phyloP scores from a whole-genome alignment of 2,113 vertebrate species.

The Antechinus stuartii region DNA sequence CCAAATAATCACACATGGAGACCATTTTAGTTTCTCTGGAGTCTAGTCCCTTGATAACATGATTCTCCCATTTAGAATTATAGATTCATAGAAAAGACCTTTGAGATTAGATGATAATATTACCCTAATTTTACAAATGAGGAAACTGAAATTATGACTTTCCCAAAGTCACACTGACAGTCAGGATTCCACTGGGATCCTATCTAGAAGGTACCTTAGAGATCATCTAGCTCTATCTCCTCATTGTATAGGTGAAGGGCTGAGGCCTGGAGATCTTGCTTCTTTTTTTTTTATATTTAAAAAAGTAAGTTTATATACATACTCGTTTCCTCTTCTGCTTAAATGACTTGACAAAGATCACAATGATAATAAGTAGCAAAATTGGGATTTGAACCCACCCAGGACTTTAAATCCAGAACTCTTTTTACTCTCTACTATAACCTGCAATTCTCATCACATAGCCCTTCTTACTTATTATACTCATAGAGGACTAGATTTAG shows the following conservation, averaged over 20 bases:
- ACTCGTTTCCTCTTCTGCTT: background rate
- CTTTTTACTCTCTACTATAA: background rate
- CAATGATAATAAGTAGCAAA: background rate
- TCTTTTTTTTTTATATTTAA: background rate
- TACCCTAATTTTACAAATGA: background rate
- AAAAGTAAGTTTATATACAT: background rate
- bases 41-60: background rate
- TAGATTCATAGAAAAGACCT: background rate
- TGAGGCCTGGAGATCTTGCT: constrained; percentile 13
- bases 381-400: background rate
- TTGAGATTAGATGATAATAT: background rate
- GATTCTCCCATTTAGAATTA: background rate
- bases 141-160: background rate
- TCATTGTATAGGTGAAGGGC: background rate
- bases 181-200: background rate
- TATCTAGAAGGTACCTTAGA: background rate
- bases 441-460: background rate
- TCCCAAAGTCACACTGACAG: background rate
- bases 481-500: background rate
- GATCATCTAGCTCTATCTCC: background rate
- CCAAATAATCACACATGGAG: background rate
- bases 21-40: background rate
- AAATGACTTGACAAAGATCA: background rate
- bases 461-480: background rate
- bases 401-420: background rate